Base-by-base conservation (phyloP, 30 jellyfish, hydroid and myxozoan species). In the Aurelia coerulea region DNA sequence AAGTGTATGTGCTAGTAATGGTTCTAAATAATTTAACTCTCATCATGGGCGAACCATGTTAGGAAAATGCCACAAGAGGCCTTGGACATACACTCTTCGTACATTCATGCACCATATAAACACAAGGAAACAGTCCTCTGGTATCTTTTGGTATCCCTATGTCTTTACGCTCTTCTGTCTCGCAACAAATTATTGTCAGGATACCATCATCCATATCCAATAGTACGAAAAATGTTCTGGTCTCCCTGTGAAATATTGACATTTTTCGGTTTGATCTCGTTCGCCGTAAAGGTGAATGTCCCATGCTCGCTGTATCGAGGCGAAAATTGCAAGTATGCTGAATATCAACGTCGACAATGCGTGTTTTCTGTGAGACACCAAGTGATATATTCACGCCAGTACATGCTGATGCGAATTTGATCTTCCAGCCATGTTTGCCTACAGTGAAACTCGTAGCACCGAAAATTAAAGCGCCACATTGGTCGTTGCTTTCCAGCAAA, bases 391-490 rank as follows among this genome's bases (percentile, higher is more conserved):
- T 58, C 17, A 84, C 93, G 42, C 88, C 86, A 2, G 93, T 78
- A 74, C 93, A 84, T 12, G 93, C 93, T 54, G 87, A 71, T 52
- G 93, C 73, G 88, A 84, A 84, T 67, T 84, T 84, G 3, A 84
- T 69, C 62, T 71, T 69, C 93, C 93, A 84, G 68, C 93, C 93
- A 53, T 84, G 93, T 49, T 84, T 84, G 19, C 93, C 93, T 6
- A 32, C 78, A 11, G 88, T 53, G 82, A 84, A 84, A 10, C 88
- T 65, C 53, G 68, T 49, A 23, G 87, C 79, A 16, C 93, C 93
- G 34, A 84, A 84, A 10, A 84, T 73, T 60, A 84, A 35, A 34
- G 93, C 93, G 7, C 93, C 93, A 3, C 78, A 63, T 67, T 84
- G 88, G 87, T 84, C 85, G 59, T 84, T 84, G 77, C 80, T 84